Evolutionary conservation across 2,113 vertebrate genomes (phyloP).

Genomic region (Serinus canaria): DNA sequence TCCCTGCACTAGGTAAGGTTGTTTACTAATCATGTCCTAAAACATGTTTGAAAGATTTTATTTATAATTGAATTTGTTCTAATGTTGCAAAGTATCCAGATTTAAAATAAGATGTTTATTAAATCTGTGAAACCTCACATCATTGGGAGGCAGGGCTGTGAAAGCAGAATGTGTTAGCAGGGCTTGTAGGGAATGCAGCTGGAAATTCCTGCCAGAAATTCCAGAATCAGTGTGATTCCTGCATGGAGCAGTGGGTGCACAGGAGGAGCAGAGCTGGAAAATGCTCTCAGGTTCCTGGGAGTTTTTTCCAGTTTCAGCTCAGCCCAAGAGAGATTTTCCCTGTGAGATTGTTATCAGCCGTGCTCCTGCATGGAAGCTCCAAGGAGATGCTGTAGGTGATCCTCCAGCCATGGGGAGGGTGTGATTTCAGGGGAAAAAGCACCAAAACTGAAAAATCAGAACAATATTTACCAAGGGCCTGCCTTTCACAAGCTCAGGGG

Average conservation of each 20-base stretch:
- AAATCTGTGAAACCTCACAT: not conserved
- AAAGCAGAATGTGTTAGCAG: not conserved
- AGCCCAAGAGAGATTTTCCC: not conserved
- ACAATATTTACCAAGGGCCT: not conserved
- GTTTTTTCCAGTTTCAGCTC: not conserved
- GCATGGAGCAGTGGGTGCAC: rapidly evolving
- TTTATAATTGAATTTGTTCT: not conserved
- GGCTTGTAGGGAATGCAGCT: not conserved
- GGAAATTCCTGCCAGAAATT: not conserved
- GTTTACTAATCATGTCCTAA: not conserved
- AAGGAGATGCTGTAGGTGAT: not conserved
- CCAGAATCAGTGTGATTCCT: not conserved
- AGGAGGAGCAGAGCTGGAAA: not conserved
- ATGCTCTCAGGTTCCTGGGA: not conserved
- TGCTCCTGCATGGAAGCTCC: not conserved
- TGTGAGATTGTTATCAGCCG: rapidly evolving
- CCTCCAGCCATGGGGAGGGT: rapidly evolving
- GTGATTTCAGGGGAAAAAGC: not conserved
- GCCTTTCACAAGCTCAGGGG: not conserved
- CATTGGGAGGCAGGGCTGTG: not conserved
- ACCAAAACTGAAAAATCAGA: not conserved
- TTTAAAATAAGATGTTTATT: not conserved
- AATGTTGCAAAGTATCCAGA: not conserved
- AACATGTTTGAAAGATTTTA: not conserved
- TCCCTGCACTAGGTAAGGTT: not conserved